Conservation (phyloP, 2,797 vertebrate species). For the Sciaenops ocellatus region DNA sequence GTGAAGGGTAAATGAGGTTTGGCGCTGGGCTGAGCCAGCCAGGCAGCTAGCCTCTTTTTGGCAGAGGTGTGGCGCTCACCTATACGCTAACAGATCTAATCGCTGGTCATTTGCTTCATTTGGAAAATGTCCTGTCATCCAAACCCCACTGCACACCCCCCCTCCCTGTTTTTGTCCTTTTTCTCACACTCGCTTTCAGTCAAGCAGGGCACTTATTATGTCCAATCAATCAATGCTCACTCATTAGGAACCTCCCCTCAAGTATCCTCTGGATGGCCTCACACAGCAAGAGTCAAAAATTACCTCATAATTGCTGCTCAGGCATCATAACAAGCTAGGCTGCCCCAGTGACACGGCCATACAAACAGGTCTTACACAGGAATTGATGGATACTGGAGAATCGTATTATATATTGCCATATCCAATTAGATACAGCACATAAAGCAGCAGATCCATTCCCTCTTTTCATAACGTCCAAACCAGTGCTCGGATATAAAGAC, state of each 20-base stretch:
- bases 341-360: slow-evolving; percentile 81
- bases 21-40: slow-evolving; percentile 69
- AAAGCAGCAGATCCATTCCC: slow-evolving; percentile 86
- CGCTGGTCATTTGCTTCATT: slow-evolving; percentile 71
- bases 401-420: slow-evolving; percentile 87
- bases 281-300: slow-evolving; percentile 85
- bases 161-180: neutral
- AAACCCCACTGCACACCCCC: neutral
- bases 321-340: slow-evolving; percentile 88
- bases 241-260: slow-evolving; percentile 84
- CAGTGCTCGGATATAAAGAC: slow-evolving; percentile 80
- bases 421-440: slow-evolving; percentile 89
- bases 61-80: slow-evolving; percentile 71
- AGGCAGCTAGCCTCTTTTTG: slow-evolving; percentile 51
- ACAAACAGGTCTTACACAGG: slow-evolving; percentile 82
- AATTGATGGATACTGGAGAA: slow-evolving; percentile 86
- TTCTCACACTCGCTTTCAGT: slow-evolving; percentile 69
- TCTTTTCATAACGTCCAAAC: slow-evolving; percentile 78
- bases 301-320: slow-evolving; percentile 88
- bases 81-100: slow-evolving; percentile 72
- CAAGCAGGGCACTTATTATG: slow-evolving; percentile 80
- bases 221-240: slow-evolving; percentile 85
- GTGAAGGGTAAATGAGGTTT: slow-evolving; percentile 86
- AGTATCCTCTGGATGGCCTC: slow-evolving; percentile 84
- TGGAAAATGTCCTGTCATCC: slow-evolving; percentile 66